phyloP scores from a whole-genome alignment of 2,797 vertebrate genomes.

The Oreortyx pictus region DNA sequence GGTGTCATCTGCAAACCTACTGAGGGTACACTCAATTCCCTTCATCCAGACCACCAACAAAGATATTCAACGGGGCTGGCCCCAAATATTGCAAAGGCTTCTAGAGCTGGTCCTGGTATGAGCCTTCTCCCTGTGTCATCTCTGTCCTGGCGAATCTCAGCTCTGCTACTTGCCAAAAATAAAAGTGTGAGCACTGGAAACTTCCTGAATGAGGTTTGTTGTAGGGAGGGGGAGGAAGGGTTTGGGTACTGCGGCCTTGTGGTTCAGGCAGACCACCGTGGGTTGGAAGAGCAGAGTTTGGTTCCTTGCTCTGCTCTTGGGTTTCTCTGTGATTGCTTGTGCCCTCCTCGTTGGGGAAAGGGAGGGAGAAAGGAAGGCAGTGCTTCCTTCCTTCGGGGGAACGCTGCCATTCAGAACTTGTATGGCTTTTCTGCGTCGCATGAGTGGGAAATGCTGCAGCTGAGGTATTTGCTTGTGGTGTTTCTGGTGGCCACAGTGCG shows the following conservation, averaged over 20 bases:
- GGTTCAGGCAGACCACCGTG: neutral
- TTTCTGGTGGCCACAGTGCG: neutral
- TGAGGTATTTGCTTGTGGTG: neutral
- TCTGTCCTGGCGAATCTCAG: neutral
- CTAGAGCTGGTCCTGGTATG: neutral
- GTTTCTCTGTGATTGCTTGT: neutral
- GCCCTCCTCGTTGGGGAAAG: neutral
- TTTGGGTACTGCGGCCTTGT: neutral
- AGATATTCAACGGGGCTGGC: too few species aligned
- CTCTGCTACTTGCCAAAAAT: neutral
- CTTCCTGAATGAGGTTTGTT: neutral
- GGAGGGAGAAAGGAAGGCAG: neutral
- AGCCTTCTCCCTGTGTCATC: accelerated
- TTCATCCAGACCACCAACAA: too few species aligned
- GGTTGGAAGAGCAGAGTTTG: neutral
- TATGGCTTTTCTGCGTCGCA: neutral
- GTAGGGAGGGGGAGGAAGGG: neutral
- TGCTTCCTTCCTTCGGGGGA: accelerated
- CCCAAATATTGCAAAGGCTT: too few species aligned
- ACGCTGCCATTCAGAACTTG: neutral
- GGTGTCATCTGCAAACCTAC: too few species aligned
- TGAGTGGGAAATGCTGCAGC: neutral
- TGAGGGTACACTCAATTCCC: too few species aligned
- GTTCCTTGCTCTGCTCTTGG: neutral
- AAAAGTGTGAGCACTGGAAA: neutral